Percentiles rank a stretch among this genome's conserved stretches.
These are phyloP conservation scores for Scaptomyza pallida DNA, from an alignment of 1,140 invertebrate species.

Conservation along the genomic window DNA sequence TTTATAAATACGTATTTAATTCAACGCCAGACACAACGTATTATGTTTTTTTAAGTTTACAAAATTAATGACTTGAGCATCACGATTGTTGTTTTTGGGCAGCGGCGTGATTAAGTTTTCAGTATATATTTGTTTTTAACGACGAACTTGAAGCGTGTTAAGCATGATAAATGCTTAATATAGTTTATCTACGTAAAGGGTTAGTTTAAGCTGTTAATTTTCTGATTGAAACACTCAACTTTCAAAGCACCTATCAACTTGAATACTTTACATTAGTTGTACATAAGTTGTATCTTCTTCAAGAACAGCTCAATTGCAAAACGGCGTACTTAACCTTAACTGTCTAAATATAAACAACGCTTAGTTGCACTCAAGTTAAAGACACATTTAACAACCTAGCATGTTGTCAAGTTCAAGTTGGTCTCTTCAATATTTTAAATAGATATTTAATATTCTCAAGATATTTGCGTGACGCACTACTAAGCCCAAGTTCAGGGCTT, in stretches of 20 bases:
- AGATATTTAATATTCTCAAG: constrained; percentile 2
- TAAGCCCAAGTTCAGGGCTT: constrained; percentile 1
- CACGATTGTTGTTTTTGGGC: not conserved
- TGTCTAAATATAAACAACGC: constrained; percentile 16
- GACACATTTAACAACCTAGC: constrained; percentile 2
- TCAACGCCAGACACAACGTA: not conserved
- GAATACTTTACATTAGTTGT: not conserved
- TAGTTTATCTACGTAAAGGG: no score
- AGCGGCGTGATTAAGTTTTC: constrained; percentile 1
- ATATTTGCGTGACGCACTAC: not conserved
- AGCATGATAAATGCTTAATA: no score
- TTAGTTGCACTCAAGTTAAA: constrained; percentile 9
- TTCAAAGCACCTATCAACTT: no score
- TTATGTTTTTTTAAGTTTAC: constrained; percentile 1
- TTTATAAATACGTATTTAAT: not conserved
- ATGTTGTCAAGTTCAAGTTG: constrained; percentile 28
- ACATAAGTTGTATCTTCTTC: no score
- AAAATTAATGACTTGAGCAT: not conserved
- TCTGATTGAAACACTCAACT: no score
- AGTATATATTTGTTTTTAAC: not conserved
- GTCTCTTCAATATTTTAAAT: not conserved
- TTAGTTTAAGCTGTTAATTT: no score
- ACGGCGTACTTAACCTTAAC: constrained; percentile 34
- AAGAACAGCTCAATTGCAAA: constrained; percentile 40
- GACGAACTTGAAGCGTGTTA: not conserved